Conservation (phyloP, 2,113 vertebrate genomes). For the Pica pica region DNA sequence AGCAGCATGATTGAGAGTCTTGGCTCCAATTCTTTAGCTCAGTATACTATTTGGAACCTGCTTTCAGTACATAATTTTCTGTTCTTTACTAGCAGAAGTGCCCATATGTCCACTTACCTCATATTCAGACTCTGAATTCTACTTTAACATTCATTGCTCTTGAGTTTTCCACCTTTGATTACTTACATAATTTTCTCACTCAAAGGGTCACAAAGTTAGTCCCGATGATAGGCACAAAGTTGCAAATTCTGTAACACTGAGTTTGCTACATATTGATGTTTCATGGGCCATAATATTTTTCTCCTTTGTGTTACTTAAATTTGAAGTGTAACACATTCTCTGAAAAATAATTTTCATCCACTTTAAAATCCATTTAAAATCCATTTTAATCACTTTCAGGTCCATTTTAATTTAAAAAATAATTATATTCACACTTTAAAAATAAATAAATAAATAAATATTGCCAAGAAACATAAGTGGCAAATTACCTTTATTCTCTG, state of each 20-base stretch:
- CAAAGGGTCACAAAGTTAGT: background rate
- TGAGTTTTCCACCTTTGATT: background rate
- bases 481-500: background rate
- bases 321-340: background rate
- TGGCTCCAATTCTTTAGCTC: background rate
- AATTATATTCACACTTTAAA: background rate
- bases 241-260: background rate
- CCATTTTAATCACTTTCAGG: background rate
- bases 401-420: background rate
- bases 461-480: background rate
- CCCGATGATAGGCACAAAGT: background rate
- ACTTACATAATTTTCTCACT: background rate
- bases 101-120: accelerated
- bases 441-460: background rate
- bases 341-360: background rate
- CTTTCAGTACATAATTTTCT: background rate
- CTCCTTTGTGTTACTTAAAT: background rate
- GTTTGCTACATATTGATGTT: background rate
- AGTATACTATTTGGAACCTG: background rate
- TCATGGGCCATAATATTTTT: background rate
- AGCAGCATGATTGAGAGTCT: background rate
- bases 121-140: background rate
- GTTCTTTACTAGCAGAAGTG: background rate
- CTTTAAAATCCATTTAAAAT: background rate
- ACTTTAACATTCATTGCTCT: background rate